Evolutionary conservation across 2,888 invertebrate genomes (phyloP).

Genomic region (Nycteola revayana): DNA sequence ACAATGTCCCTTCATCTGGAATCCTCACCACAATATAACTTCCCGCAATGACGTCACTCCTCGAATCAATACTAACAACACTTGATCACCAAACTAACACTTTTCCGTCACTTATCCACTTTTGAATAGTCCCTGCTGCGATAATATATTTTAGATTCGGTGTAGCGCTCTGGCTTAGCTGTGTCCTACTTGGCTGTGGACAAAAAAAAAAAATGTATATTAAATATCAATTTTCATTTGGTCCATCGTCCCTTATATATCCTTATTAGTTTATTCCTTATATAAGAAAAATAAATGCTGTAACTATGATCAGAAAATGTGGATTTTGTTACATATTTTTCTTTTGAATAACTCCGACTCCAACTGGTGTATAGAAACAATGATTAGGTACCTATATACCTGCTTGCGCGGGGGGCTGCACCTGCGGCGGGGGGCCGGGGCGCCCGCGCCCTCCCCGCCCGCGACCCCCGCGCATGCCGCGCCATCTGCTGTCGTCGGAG

Average conservation of each 20-base stretch:
- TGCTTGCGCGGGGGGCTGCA: slow-evolving; percentile 17
- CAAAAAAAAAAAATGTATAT: slow-evolving; percentile 34
- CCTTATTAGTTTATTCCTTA: no score
- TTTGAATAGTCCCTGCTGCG: slow-evolving; percentile 74
- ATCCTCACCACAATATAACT: slow-evolving; percentile 54
- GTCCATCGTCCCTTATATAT: no score
- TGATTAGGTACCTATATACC: no score
- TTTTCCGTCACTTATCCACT: slow-evolving; percentile 73
- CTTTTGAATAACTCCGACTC: no score
- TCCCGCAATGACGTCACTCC: slow-evolving; percentile 59
- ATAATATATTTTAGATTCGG: slow-evolving; percentile 79
- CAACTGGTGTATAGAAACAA: no score
- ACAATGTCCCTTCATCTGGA: slow-evolving; percentile 66
- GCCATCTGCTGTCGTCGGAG: slow-evolving; percentile 64
- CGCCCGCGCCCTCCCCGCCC: slow-evolving; percentile 16
- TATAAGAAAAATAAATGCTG: no score
- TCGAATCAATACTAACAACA: slow-evolving; percentile 60
- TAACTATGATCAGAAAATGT: no score
- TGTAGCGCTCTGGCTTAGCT: slow-evolving; percentile 52
- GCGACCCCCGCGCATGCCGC: slow-evolving; percentile 60
- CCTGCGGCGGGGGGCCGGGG: slow-evolving; percentile 16
- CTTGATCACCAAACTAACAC: slow-evolving; percentile 69
- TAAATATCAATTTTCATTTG: no score
- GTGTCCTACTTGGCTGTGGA: slow-evolving; percentile 71
- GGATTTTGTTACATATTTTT: no score